Base-by-base conservation (phyloP, 2,797 vertebrate species). In the Perdix hodgsoniae region DNA sequence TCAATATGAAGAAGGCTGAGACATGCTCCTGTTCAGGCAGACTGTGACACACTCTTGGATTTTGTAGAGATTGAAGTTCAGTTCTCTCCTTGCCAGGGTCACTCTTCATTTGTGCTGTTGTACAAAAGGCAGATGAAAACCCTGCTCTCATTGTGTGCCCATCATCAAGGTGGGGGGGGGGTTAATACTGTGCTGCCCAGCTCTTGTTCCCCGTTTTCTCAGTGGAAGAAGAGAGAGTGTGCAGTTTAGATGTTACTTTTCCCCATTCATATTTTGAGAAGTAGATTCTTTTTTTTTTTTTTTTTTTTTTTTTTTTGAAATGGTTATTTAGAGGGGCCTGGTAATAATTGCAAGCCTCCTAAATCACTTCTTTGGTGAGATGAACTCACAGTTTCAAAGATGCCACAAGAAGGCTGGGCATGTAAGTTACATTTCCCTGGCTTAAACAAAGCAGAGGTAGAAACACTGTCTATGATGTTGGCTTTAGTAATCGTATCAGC, bases 131-230 rank as follows among this genome's bases (percentile, higher is more conserved):
- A n/a, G n/a, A 52, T 24, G 14, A 4, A 3, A 23, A 9, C 77
- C 42, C n/a, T 0, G 0, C 9, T 79, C 3, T 56, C 6, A 0
- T 54, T 37, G 26, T 22, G 3, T 56, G 35, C 37, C 33, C 27
- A 17, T 45, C 26, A 33, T 59, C 47, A 64, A 33, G 64, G 26
- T 23, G 24, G 18, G 7, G 8, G 8, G 19, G 11, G 37, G 22
- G 82, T 67, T 26, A 35, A 21, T 63, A 9, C 10, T 0, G 0
- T 40, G 37, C 5, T 44, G 26, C 18, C 3, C 21, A n/a, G 9
- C 17, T 44, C 45, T 50, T 40, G 7, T 27, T 54, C 31, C 27
- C 10, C 44, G 0, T 49, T 16, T 39, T 79, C 24, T 75, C 35
- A 3, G 16, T 39, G n/a, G 56, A 56, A 60, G 31, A 45, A 23